Conservation (phyloP, 2,797 vertebrate species). For the Anas acuta region DNA sequence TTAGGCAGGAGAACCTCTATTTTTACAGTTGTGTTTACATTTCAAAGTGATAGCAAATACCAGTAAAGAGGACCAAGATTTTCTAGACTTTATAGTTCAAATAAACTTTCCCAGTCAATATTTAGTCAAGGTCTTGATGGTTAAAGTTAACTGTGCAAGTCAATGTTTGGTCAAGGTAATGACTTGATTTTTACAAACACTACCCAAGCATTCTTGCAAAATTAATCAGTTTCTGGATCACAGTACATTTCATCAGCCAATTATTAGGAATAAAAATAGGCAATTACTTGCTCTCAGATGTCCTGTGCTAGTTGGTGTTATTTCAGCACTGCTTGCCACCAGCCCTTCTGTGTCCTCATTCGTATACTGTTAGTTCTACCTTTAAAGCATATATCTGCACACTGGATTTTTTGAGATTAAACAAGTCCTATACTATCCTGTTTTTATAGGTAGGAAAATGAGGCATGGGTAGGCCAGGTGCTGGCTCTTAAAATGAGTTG, state of each 20-base stretch:
- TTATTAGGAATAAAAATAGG: neutral
- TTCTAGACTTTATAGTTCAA: conserved; percentile 33
- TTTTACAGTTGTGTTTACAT: conserved; percentile 61
- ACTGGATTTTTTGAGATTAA: neutral
- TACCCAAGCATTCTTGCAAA: conserved; percentile 36
- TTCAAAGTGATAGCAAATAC: conserved; percentile 55
- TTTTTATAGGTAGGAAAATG: neutral
- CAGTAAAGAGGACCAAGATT: conserved; percentile 4
- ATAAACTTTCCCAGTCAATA: conserved; percentile 69
- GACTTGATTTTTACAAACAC: conserved; percentile 57
- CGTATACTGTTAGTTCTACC: neutral
- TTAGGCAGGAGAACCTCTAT: conserved; percentile 6
- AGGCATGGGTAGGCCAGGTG: neutral
- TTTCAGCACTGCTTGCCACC: neutral
- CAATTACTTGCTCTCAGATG: neutral
- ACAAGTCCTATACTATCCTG: neutral
- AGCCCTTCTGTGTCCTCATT: neutral
- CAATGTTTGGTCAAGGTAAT: conserved; percentile 69
- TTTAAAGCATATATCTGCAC: neutral
- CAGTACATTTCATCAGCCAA: conserved; percentile 27
- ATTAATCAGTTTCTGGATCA: conserved; percentile 48
- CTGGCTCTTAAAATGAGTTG: neutral
- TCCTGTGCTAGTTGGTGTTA: neutral
- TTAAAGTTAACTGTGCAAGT: conserved; percentile 62
- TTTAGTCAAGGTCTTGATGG: conserved; percentile 55